phyloP scores from a whole-genome alignment of 2,797 vertebrate species.

The Mormyrus hasselquistii region DNA sequence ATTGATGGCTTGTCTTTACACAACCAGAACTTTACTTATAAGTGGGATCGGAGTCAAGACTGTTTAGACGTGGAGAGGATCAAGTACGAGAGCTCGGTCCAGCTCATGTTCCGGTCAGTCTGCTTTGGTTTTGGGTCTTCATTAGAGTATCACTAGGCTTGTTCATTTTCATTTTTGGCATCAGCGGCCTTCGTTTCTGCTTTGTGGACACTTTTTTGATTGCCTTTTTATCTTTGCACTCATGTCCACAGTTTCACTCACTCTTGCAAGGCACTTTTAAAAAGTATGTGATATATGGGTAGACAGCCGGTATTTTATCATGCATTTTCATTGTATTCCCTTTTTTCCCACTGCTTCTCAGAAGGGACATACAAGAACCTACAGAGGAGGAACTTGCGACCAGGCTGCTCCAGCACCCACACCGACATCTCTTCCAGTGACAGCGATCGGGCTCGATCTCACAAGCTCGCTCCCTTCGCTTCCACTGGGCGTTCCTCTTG shows the following conservation, averaged over 20 bases:
- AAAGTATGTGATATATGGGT: neutral
- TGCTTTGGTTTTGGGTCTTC: neutral
- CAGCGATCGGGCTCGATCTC: slow-evolving; percentile 15
- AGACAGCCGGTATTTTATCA: neutral
- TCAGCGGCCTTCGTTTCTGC: neutral
- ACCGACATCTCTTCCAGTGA: slow-evolving; percentile 75
- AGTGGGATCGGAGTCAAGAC: slow-evolving; percentile 80
- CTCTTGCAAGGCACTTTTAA: neutral
- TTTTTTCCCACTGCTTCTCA: slow-evolving; percentile 41
- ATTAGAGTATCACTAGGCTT: neutral
- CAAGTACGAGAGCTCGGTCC: slow-evolving; percentile 71
- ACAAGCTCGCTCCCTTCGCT: neutral
- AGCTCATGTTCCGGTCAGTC: slow-evolving; percentile 83
- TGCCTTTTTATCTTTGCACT: neutral
- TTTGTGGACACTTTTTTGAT: neutral
- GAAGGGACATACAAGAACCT: slow-evolving; percentile 83
- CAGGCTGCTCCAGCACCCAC: slow-evolving; percentile 73
- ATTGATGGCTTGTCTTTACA: neutral
- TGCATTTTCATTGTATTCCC: neutral
- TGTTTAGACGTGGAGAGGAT: slow-evolving; percentile 61
- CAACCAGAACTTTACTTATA: slow-evolving; percentile 84
- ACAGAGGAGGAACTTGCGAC: slow-evolving; percentile 79
- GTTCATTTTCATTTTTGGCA: neutral
- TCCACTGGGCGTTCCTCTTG: neutral
- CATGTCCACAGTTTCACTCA: neutral